Base-by-base conservation (phyloP, 2,888 invertebrate genomes). In the Harpagoxenus sublaevis region DNA sequence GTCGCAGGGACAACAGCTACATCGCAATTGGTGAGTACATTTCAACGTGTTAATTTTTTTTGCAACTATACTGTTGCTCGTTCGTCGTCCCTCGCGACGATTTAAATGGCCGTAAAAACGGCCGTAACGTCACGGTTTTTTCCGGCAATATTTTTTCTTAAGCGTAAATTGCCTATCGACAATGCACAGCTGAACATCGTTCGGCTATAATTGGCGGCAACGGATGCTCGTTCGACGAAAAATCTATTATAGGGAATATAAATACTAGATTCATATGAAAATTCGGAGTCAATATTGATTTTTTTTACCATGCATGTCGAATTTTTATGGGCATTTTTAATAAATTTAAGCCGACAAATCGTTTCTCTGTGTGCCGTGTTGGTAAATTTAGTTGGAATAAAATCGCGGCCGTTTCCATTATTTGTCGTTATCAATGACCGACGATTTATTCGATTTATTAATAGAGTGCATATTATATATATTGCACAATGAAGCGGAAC, bases 371-470 rank as follows among this genome's bases (percentile, higher is more conserved):
- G 28, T 15, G 65, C 23, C n/a, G 9, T n/a, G n/a, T n/a, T n/a
- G n/a, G n/a, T n/a, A n/a, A n/a, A n/a, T n/a, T n/a, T n/a, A n/a
- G n/a, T 35, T 45, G 28, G 65, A 28, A 45, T 66, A 66, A 66
- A 66, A 66, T 66, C 45, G 65, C 23, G 12, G 23, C 8, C 28
- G 65, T 3, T 45, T 66, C 65, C 65, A 66, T 66, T 66, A 66
- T 66, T 66, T 66, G 45, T 45, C 28, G 4, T 66, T 45, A 66
- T 45, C 23, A 45, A 45, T 45, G 45, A 66, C 23, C 45, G 28
- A 65, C 42, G 65, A 66, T 65, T 65, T n/a, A 63, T 42, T 42
- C n/a, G 39, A 42, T 65, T 42, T 66, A 66, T 66, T 66, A 66
- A 23, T 66, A 45, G 15, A 45, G 45, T 2, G 28, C 65, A 18